Base-by-base conservation (phyloP, 2,888 invertebrate genomes). In the Anthrax anthrax region DNA sequence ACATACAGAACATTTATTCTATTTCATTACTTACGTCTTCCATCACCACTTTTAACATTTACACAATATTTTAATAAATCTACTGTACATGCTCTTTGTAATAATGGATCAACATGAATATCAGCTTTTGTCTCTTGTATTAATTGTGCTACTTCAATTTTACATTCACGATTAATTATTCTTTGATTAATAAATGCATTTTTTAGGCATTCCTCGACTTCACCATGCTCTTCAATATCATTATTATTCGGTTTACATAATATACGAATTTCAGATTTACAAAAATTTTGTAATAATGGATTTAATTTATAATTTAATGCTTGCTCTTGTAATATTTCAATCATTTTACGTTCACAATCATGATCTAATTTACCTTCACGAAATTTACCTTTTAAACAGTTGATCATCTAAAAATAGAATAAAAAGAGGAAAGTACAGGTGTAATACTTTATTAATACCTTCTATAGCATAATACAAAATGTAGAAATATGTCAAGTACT, bases 91-190 rank as follows among this genome's bases (percentile, higher is more conserved):
- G 90, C 86, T 52, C 83, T 75, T 63, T 92, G 87, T 48, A 98
- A 70, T 42, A 91, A 67, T 0, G 95, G 95, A 71, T 98, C 97
- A 2, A 90, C 87, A 55, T 96, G 88, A 51, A 98, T 91, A 65
- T 98, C 97, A 0, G 91, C 87, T 61, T 86, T 82, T 1, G 85
- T 81, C 63, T 89, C 87, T 58, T 89, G 86, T 53, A 96, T 87
- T 50, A 94, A 75, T 56, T 84, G 81, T 0, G 89, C 89, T 18
- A 97, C 82, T 71, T 94, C 91, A 50, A 81, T 71, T 39, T 81
- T 78, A 63, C 92, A 92, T 54, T 80, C 80, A 10, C 77, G 75
- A 32, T 81, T 81, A 51, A 79, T 77, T 44, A 88, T 81, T 60
- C 77, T 75, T 53, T 80, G 81, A 55, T 77, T 77, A 47, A 86